phyloP scores from a whole-genome alignment of 2,113 vertebrate species.

The Chinchilla lanigera region DNA sequence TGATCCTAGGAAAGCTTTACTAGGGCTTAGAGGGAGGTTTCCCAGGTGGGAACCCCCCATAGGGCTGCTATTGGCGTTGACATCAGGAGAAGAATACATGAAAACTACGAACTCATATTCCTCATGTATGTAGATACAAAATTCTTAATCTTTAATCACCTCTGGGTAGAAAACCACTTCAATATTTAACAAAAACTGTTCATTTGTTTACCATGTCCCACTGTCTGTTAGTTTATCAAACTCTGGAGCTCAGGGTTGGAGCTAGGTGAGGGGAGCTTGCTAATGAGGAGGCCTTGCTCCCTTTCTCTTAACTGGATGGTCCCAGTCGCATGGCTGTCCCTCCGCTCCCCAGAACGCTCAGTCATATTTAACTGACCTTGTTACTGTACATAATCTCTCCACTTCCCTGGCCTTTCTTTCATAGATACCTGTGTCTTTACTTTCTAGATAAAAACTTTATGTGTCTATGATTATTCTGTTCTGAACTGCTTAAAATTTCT shows the following conservation, averaged over 20 bases:
- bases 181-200: not conserved
- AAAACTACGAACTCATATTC: not conserved
- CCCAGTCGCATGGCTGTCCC: not conserved
- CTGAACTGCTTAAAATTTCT: not conserved
- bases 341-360: not conserved
- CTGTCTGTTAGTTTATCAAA: not conserved
- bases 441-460: constrained; percentile 4
- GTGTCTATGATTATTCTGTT: not conserved
- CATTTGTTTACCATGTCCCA: not conserved
- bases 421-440: not conserved
- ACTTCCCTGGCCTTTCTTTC: not conserved
- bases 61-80: not conserved
- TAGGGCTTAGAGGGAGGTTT: constrained; percentile 3
- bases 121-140: not conserved
- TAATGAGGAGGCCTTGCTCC: not conserved
- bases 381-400: not conserved
- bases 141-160: not conserved
- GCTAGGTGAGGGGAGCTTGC: not conserved
- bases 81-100: not conserved
- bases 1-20: not conserved
- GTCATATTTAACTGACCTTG: not conserved
- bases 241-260: not conserved
- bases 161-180: not conserved
- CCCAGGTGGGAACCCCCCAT: not conserved
- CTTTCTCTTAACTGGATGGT: not conserved